A percentile compares a stretch with the other conserved stretches of the same genome.
These are phyloP conservation scores for Drosophila meridiana DNA, from an alignment of 2,888 invertebrate species.

Conservation along the genomic window DNA sequence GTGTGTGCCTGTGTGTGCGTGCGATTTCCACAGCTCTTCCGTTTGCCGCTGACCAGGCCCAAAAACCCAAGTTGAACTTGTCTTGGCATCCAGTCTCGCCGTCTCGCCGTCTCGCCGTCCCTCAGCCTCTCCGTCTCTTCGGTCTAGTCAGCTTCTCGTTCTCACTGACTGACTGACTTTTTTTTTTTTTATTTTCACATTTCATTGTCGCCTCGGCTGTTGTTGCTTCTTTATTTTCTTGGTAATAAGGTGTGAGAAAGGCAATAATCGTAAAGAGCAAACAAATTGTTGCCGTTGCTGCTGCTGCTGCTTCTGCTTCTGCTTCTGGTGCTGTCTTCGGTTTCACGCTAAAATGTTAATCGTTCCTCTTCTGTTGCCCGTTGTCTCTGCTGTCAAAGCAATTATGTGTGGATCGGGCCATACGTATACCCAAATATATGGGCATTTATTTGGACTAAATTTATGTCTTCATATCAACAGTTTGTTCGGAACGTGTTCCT, in stretches of 20 bases:
- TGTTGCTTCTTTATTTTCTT: conserved; percentile 74
- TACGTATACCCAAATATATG: neutral
- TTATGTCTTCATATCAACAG: conserved; percentile 7
- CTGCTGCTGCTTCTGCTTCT: conserved; percentile 40
- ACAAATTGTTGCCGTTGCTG: conserved; percentile 71
- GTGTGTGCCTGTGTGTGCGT: conserved; percentile 28
- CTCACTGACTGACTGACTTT: conserved; percentile 38
- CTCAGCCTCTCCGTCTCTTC: neutral
- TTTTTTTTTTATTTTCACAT: conserved; percentile 65
- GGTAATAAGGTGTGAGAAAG: conserved; percentile 83
- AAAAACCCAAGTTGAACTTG: conserved; percentile 30
- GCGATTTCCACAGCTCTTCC: conserved; percentile 65
- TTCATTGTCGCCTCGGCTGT: conserved; percentile 62
- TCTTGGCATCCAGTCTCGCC: conserved; percentile 19
- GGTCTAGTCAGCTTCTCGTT: conserved; percentile 38
- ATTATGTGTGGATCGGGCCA: conserved; percentile 47
- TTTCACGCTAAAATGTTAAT: conserved; percentile 78
- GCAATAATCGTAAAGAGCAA: conserved; percentile 83
- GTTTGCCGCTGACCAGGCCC: conserved; percentile 32
- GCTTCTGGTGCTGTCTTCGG: conserved; percentile 45
- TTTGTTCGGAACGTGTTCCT: neutral
- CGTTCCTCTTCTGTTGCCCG: conserved; percentile 58
- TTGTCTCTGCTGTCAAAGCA: conserved; percentile 40
- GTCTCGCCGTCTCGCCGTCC: neutral
- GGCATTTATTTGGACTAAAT: conserved; percentile 3